Percentiles rank a stretch among this genome's conserved stretches.
Conservation (phyloP, 2,888 invertebrate genomes). For the Strigamia transsilvanica region DNA sequence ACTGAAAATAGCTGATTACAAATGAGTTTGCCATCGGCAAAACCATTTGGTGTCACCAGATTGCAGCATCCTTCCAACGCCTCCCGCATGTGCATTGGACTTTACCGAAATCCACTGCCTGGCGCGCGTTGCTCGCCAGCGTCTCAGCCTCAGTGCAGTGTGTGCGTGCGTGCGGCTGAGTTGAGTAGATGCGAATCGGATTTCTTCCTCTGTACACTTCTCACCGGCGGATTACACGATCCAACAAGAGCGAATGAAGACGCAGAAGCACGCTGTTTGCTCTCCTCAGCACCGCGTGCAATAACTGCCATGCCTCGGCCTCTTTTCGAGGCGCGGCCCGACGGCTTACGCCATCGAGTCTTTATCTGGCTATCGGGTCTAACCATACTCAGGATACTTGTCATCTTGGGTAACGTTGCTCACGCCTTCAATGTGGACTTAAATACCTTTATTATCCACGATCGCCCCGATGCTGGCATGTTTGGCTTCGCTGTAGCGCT, state of each 20-base stretch:
- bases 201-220: not conserved
- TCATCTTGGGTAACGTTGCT: not conserved
- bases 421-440: conserved; percentile 28
- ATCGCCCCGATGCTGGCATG: conserved; percentile 28
- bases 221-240: not conserved
- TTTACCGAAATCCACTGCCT: not conserved
- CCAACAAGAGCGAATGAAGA: not conserved
- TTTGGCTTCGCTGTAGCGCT: conserved; percentile 23
- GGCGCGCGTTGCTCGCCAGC: not conserved
- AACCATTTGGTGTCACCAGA: conserved; percentile 5
- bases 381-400: not conserved
- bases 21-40: not conserved
- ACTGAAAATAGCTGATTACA: conserved; percentile 15
- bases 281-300: not conserved
- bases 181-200: not conserved
- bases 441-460: not conserved
- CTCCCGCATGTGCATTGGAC: not conserved
- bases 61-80: conserved; percentile 4
- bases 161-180: not conserved
- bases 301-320: not conserved
- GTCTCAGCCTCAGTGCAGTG: not conserved
- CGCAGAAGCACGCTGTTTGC: not conserved
- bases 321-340: not conserved
- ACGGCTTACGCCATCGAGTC: too few relatives aligned
- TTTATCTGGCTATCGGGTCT: too few relatives aligned